Evolutionary conservation across 1,140 invertebrate species (phyloP).

Genomic region (Apis dorsata): DNA sequence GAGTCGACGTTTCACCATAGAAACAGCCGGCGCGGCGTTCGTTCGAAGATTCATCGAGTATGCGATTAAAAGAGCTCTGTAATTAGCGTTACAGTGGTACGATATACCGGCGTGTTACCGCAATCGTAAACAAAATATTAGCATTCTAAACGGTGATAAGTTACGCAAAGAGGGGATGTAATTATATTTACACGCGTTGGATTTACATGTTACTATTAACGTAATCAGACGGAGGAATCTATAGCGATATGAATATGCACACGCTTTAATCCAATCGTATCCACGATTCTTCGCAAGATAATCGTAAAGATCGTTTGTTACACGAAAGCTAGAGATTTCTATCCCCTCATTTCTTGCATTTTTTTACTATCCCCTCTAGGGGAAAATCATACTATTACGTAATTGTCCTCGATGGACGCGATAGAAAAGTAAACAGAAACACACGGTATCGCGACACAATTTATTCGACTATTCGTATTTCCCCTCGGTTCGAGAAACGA

Average conservation of each 20-base stretch:
- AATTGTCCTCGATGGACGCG: neutral
- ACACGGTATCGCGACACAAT: too few species aligned
- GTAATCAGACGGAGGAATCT: slow-evolving; percentile 4
- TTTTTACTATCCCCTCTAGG: neutral
- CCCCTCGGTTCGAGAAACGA: neutral
- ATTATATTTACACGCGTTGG: slow-evolving; percentile 45
- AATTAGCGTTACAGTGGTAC: slow-evolving; percentile 31
- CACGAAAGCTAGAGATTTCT: neutral
- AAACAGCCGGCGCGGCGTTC: neutral
- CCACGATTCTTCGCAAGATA: neutral
- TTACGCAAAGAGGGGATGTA: slow-evolving; percentile 36
- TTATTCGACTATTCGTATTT: neutral
- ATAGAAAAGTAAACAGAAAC: neutral
- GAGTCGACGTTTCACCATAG: neutral
- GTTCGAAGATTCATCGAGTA: slow-evolving; percentile 1
- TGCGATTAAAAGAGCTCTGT: slow-evolving; percentile 47
- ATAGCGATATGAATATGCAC: too few species aligned
- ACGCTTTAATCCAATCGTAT: neutral
- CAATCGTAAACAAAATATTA: slow-evolving; percentile 54
- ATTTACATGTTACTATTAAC: slow-evolving; percentile 43
- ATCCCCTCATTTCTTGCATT: neutral
- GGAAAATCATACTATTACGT: neutral
- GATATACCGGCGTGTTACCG: slow-evolving; percentile 6
- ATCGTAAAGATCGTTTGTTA: neutral
- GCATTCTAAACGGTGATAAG: slow-evolving; percentile 28